Conservation (phyloP, 1,140 invertebrate genomes). For the Drosophila dunni region DNA sequence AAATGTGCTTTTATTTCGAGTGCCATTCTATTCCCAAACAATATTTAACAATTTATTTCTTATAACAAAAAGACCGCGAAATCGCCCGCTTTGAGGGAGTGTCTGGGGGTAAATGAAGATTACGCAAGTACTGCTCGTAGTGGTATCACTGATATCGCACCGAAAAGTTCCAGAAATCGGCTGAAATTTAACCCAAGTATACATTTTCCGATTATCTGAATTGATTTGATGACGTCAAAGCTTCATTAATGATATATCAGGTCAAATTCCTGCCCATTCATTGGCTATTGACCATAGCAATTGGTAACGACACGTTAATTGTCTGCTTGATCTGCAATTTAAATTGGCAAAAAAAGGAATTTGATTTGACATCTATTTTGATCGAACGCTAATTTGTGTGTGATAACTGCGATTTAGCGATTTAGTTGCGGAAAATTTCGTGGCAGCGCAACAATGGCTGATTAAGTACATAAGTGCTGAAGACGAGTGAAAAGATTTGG, state of each 20-base stretch:
- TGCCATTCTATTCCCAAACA: slow-evolving; percentile 59
- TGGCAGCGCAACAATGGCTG: not conserved
- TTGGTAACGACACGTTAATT: slow-evolving; percentile 56
- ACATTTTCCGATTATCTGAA: slow-evolving; percentile 40
- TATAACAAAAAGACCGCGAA: slow-evolving; percentile 50
- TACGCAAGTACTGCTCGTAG: not conserved
- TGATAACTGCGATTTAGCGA: slow-evolving; percentile 29
- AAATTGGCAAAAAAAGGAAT: slow-evolving; percentile 59
- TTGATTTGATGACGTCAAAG: slow-evolving; percentile 43
- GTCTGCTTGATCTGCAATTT: slow-evolving; percentile 37
- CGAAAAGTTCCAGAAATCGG: slow-evolving; percentile 19
- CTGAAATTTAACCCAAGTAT: slow-evolving; percentile 29
- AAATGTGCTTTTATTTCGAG: slow-evolving; percentile 69
- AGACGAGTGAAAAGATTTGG: slow-evolving; percentile 2
- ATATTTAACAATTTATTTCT: slow-evolving; percentile 67
- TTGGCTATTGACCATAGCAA: slow-evolving; percentile 51
- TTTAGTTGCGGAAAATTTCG: slow-evolving; percentile 55
- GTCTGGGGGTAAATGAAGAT: slow-evolving; percentile 7
- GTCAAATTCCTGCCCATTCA: not conserved
- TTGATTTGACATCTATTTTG: slow-evolving; percentile 71
- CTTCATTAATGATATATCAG: slow-evolving; percentile 14
- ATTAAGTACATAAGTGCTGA: slow-evolving; percentile 1
- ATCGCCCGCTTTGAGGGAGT: slow-evolving; percentile 31
- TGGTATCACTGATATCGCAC: slow-evolving; percentile 23
- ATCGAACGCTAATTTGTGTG: slow-evolving; percentile 62